Evolutionary conservation across 1,140 invertebrate genomes (phyloP), one percentile per base, ranked within the genome.

Genomic region (Caenorhabditis brenneri): DNA sequence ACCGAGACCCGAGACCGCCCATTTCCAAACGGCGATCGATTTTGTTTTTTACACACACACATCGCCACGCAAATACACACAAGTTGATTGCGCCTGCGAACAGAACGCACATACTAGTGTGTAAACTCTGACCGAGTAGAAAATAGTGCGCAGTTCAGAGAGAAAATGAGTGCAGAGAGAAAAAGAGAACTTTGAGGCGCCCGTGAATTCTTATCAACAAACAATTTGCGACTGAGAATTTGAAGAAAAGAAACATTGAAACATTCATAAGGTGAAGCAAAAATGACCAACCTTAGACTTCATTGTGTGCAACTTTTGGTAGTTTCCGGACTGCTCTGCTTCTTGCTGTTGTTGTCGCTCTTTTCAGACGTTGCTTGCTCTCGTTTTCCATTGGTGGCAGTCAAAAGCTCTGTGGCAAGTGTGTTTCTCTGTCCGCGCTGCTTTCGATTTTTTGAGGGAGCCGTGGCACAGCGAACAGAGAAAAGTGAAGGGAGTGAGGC

Each of bases 31-130:
- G 36, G 19, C 65, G n/a, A 74, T 74, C 65, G 36, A 74, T 74
- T 42, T 74, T 74, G 65, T 74, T 74, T 74, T 74, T 74, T 74
- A 55, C 53, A 65, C n/a, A 65, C 58, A 74, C 65, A 74, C 3
- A 42, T n/a, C n/a, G n/a, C n/a, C 19, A 74, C 19, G 22, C 33
- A 74, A 29, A 65, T 12, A 74, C 65, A 24, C 39, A 5, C 39
- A 42, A 5, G 39, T 42, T 12, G 39, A 42, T 46, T 36, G 65
- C 65, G 15, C 65, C 36, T 15, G 36, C 10, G 33, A 39, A 74
- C 33, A 7, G 60, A 65, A 65, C 65, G 33, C 65, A 42, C 65
- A 42, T 24, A 74, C n/a, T 46, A 24, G 65, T 74, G 36, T 27
- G 65, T 74, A 74, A 74, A 74, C 65, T 74, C 65, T 74, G 65